Conservation (phyloP, 1,140 invertebrate genomes). For the Plutomurus gul region DNA sequence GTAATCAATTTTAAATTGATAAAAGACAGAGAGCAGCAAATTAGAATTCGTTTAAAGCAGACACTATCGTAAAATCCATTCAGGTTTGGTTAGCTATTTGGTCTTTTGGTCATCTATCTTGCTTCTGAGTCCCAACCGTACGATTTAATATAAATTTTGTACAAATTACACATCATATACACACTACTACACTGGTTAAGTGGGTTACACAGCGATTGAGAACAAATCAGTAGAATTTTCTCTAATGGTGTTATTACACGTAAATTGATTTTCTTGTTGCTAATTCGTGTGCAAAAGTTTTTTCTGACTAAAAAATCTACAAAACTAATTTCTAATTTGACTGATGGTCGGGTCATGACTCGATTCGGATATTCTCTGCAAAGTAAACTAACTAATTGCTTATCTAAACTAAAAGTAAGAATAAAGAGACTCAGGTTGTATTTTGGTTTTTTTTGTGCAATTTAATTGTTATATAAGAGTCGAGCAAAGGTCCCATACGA, state of each 20-base stretch:
- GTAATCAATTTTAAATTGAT: background rate
- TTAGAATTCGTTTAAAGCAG: constrained; percentile 20
- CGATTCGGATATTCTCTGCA: constrained; percentile 12
- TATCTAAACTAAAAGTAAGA: background rate
- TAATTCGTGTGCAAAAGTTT: constrained; percentile 14
- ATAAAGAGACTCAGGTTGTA: constrained; percentile 23
- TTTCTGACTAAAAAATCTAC: constrained; percentile 17
- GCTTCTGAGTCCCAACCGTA: background rate
- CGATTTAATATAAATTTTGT: constrained; percentile 1
- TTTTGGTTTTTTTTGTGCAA: constrained; percentile 1
- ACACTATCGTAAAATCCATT: background rate
- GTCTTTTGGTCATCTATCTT: background rate
- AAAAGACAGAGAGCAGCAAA: constrained; percentile 6
- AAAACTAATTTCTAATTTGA: constrained; percentile 28
- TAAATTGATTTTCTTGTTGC: background rate
- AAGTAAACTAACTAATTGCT: background rate
- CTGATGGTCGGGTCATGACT: constrained; percentile 20
- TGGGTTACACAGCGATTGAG: background rate
- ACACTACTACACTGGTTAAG: background rate
- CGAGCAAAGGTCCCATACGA: background rate
- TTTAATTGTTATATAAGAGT: background rate
- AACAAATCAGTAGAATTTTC: background rate
- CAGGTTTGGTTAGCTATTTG: constrained; percentile 12
- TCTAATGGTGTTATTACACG: background rate
- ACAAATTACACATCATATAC: constrained; percentile 4